These are phyloP conservation scores for Agonopterix heracliana DNA, from an alignment of 2,888 invertebrate species.

Conservation along the genomic window DNA sequence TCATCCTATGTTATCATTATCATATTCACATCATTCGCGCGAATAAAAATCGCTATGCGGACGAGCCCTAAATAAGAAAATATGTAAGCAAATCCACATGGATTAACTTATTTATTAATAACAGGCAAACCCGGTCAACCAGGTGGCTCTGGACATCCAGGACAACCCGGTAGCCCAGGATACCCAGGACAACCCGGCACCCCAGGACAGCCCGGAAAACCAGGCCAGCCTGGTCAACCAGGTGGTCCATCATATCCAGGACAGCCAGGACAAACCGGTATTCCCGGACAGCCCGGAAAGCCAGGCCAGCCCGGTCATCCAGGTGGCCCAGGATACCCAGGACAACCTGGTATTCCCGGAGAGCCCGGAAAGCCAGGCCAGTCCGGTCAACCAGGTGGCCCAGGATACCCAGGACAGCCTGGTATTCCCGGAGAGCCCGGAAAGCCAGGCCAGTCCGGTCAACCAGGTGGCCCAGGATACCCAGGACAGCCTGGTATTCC, in stretches of 20 bases:
- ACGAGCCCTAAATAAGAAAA: too few species aligned
- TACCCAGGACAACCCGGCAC: slow-evolving; percentile 13
- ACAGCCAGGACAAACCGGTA: slow-evolving; percentile 4
- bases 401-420: slow-evolving; percentile 13
- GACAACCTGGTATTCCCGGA: slow-evolving; percentile 12
- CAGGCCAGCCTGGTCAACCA: slow-evolving; percentile 58
- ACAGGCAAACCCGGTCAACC: slow-evolving; percentile 24
- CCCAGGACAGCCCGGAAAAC: slow-evolving; percentile 25
- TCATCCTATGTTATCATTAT: too few species aligned
- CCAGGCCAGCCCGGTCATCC: slow-evolving; percentile 14
- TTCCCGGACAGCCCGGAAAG: slow-evolving; percentile 12
- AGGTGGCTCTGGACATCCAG: slow-evolving; percentile 15
- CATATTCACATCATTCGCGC: too few species aligned
- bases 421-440: slow-evolving; percentile 12
- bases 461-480: slow-evolving; percentile 11
- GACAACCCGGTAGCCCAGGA: slow-evolving; percentile 25
- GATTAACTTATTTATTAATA: not conserved
- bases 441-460: slow-evolving; percentile 10
- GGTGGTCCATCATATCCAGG: slow-evolving; percentile 29
- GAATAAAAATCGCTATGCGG: too few species aligned
- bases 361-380: slow-evolving; percentile 12
- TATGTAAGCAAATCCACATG: too few species aligned
- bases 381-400: slow-evolving; percentile 11
- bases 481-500: slow-evolving; percentile 13
- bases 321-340: slow-evolving; percentile 12